Percentiles rank a stretch among this genome's conserved stretches.
These are phyloP conservation scores for Thunnus maccoyii DNA, from an alignment of 2,113 vertebrate genomes.

Conservation along the genomic window DNA sequence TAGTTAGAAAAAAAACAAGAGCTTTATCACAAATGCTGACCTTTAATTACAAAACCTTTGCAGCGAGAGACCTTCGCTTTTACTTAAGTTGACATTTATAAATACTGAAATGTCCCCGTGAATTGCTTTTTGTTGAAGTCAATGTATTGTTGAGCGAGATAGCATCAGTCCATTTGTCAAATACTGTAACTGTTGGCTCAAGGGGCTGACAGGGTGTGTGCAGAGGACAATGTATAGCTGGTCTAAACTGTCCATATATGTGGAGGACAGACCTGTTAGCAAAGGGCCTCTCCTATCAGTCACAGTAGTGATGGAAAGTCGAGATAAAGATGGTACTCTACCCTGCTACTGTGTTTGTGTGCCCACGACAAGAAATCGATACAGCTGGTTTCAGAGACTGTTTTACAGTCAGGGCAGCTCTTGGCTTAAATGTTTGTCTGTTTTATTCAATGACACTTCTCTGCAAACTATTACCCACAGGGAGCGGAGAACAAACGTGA, in stretches of 20 bases:
- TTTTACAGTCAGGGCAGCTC: conserved; percentile 84
- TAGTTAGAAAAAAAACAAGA: conserved; percentile 47
- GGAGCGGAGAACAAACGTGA: conserved; percentile 80
- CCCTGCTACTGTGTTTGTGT: conserved; percentile 80
- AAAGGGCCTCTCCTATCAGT: conserved; percentile 78
- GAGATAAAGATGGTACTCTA: conserved; percentile 82
- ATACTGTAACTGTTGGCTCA: conserved; percentile 66
- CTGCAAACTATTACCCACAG: conserved; percentile 82
- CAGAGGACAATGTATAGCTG: conserved; percentile 69
- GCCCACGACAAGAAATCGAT: conserved; percentile 86
- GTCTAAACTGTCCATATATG: conserved; percentile 64
- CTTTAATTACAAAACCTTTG: conserved; percentile 86
- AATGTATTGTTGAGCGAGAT: conserved; percentile 75
- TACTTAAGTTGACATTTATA: conserved; percentile 85
- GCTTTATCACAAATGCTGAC: conserved; percentile 81
- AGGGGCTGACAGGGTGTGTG: conserved; percentile 55
- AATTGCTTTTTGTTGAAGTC: conserved; percentile 82
- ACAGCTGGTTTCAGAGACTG: conserved; percentile 77
- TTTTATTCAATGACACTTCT: conserved; percentile 87
- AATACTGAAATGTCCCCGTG: conserved; percentile 80
- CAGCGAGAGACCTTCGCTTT: conserved; percentile 73
- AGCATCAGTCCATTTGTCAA: conserved; percentile 83
- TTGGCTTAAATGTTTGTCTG: conserved; percentile 85
- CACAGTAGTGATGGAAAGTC: conserved; percentile 78
- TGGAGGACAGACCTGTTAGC: conserved; percentile 74